phyloP scores from a whole-genome alignment of 1,140 invertebrate genomes.

The Drosophila parabipectinata region DNA sequence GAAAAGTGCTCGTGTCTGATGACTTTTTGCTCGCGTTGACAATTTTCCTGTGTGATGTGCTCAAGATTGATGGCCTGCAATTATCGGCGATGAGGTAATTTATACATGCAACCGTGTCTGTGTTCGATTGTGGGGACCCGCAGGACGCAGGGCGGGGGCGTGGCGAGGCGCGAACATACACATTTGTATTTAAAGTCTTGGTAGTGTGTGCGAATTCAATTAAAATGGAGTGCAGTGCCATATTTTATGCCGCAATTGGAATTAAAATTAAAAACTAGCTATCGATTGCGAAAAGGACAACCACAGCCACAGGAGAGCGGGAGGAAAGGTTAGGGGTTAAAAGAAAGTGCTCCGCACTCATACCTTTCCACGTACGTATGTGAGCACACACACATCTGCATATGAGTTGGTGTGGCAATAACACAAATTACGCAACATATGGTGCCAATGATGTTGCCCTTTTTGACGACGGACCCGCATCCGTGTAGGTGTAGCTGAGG shows the following conservation, averaged over 20 bases:
- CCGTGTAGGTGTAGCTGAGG: conserved; percentile 8
- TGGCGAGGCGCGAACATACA: conserved; percentile 53
- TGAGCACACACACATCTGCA: conserved; percentile 13
- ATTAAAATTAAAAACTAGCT: conserved; percentile 80
- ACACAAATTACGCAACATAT: conserved; percentile 84
- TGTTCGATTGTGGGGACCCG: conserved; percentile 24
- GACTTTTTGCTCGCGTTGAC: conserved; percentile 78
- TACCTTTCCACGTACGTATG: background rate
- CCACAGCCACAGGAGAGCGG: conserved; percentile 15
- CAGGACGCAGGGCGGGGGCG: conserved; percentile 34
- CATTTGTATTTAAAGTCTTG: conserved; percentile 5
- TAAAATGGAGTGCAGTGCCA: conserved; percentile 74
- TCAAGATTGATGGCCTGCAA: conserved; percentile 79
- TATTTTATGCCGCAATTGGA: conserved; percentile 75
- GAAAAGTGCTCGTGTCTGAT: conserved; percentile 67
- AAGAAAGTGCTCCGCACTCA: conserved; percentile 45
- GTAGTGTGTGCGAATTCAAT: conserved; percentile 59
- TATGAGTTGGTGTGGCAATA: conserved; percentile 75
- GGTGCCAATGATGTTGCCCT: conserved; percentile 83
- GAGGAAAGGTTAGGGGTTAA: conserved; percentile 30
- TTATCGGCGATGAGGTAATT: conserved; percentile 80
- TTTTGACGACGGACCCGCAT: conserved; percentile 51
- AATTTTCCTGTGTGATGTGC: conserved; percentile 76
- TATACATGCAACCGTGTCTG: conserved; percentile 62
- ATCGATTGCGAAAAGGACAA: conserved; percentile 59